Percentiles rank a stretch among this genome's conserved stretches.
phyloP scores from a whole-genome alignment of 2,797 vertebrate genomes.

The Parambassis ranga region DNA sequence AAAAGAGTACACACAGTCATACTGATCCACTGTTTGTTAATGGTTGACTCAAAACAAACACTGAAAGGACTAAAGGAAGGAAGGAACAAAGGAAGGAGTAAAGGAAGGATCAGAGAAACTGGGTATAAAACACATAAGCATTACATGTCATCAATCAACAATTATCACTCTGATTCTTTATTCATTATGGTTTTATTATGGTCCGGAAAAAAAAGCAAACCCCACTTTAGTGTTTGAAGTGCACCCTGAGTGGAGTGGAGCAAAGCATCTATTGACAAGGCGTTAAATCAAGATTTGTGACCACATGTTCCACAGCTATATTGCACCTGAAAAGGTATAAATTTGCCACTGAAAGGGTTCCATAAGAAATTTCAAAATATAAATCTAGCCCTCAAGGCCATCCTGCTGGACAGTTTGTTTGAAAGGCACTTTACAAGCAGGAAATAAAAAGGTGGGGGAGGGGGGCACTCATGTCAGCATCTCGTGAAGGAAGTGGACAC shows the following conservation, averaged over 20 bases:
- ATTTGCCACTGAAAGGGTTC: slow-evolving; percentile 10
- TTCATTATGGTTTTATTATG: neutral
- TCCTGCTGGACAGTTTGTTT: slow-evolving; percentile 21
- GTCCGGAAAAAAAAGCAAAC: neutral
- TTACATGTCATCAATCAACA: too few species aligned
- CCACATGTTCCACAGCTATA: slow-evolving; percentile 14
- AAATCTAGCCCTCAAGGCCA: slow-evolving; percentile 52
- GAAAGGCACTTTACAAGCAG: slow-evolving; percentile 44
- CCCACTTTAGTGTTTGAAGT: neutral
- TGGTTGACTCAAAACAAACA: slow-evolving; percentile 47
- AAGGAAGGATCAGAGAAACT: neutral
- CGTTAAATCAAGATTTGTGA: slow-evolving; percentile 22
- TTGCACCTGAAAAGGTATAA: slow-evolving; percentile 3
- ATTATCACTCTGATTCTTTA: neutral
- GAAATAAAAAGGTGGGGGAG: neutral
- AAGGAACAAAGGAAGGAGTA: neutral
- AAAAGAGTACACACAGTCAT: slow-evolving; percentile 46
- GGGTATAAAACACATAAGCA: neutral
- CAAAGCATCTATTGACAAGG: neutral
- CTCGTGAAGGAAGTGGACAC: slow-evolving; percentile 23
- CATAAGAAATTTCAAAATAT: slow-evolving; percentile 42
- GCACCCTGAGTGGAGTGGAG: neutral
- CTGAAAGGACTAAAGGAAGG: neutral
- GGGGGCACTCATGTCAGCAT: neutral
- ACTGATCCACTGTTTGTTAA: slow-evolving; percentile 57